Evolutionary conservation across 2,888 invertebrate species (phyloP), one percentile per base, ranked within the genome.

Genomic region (Listrodromus nycthemerus): DNA sequence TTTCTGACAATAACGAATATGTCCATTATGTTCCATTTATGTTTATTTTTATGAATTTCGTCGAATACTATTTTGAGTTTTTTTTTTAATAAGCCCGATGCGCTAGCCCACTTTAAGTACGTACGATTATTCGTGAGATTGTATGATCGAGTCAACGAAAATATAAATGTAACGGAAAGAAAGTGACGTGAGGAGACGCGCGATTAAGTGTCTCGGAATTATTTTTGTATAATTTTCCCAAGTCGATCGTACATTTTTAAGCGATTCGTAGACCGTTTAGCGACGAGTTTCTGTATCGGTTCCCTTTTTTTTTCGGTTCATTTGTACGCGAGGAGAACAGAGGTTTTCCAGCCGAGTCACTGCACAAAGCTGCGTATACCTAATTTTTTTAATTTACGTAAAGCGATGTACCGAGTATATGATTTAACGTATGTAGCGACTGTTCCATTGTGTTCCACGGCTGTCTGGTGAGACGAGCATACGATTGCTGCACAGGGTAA

Each of bases 151-250:
- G 21, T 10, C 30, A 19, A 71, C 63, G 41, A 33, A 24, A 70
- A 55, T 5, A 13, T 71, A 19, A 27, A 61, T 19, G n/a, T n/a
- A 63, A 33, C 27, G 16, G 63, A 21, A 21, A 52, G 41, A 69
- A 65, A 63, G 61, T 52, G 24, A 76, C 50, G 58, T 41, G 21
- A 45, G 30, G 66, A 55, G 71, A 70, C 37, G 74, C 37, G 69
- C 45, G 61, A 55, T 52, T 58, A 77, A 55, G 75, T 79, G 67
- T 74, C 84, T 87, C 81, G 85, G 85, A 89, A 87, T 89, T 88
- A 90, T 91, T 91, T 91, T 89, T 89, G 75, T 88, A 89, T 90
- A 83, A 86, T 90, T 90, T 90, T 82, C 84, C 87, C 86, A 85
- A 85, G 85, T 87, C 81, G 86, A 86, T 70, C 45, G 86, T 84